Conservation (phyloP, 2,797 vertebrate species). For the Gallinago stenura region DNA sequence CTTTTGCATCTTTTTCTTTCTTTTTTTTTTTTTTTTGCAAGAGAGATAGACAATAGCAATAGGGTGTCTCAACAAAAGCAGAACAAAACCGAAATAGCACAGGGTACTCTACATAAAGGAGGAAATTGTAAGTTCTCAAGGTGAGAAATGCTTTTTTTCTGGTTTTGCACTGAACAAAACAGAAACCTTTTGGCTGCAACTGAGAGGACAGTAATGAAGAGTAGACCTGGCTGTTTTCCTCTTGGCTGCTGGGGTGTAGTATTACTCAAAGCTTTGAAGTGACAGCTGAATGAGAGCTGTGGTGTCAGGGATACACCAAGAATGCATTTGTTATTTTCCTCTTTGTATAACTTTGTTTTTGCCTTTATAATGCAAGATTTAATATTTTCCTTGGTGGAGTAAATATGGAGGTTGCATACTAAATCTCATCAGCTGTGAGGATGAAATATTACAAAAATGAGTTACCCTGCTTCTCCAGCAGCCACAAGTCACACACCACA, state of each 20-base stretch:
- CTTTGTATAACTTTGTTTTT: background rate
- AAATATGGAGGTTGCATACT: background rate
- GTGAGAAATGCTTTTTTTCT: background rate
- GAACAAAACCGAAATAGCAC: background rate
- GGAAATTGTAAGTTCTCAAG: background rate
- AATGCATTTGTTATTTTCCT: background rate
- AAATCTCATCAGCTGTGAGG: background rate
- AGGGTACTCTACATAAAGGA: background rate
- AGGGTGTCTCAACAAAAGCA: background rate
- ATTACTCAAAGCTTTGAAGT: background rate
- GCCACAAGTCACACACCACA: fast-evolving
- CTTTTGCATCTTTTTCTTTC: background rate
- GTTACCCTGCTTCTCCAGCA: background rate
- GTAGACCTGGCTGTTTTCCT: background rate
- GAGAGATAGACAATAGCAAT: background rate
- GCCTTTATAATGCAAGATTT: background rate
- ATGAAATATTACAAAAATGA: background rate
- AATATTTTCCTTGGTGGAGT: background rate
- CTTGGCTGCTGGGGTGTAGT: background rate
- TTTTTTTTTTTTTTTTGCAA: background rate
- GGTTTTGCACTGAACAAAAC: background rate
- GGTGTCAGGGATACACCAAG: background rate
- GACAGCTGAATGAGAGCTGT: background rate
- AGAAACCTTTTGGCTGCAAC: background rate
- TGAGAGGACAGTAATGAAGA: background rate